These are phyloP conservation scores for Bombyx huttoni DNA, from an alignment of 2,888 invertebrate species.

Conservation along the genomic window DNA sequence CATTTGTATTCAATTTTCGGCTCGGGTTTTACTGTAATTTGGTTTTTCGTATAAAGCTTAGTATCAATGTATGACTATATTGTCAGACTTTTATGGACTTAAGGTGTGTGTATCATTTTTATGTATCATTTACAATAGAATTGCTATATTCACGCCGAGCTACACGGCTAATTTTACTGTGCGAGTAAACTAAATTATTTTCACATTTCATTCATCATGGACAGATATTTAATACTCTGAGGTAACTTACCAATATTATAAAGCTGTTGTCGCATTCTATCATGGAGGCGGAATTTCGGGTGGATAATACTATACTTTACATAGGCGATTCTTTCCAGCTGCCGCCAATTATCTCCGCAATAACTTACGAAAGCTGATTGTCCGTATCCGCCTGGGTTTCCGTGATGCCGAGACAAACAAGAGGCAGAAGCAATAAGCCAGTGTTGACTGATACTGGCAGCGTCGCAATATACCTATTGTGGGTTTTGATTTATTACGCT, in stretches of 20 bases:
- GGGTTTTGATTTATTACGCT: not conserved
- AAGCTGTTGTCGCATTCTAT: constrained; percentile 26
- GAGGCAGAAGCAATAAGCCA: constrained; percentile 50
- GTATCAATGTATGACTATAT: too few relatives aligned
- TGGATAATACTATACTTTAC: constrained; percentile 47
- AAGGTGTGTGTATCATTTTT: too few relatives aligned
- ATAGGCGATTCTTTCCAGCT: constrained; percentile 39
- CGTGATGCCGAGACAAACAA: constrained; percentile 41
- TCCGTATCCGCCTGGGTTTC: constrained; percentile 20
- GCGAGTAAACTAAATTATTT: too few relatives aligned
- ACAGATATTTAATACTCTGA: not conserved
- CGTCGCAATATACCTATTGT: constrained; percentile 46
- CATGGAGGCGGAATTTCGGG: constrained; percentile 32
- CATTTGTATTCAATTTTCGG: not conserved
- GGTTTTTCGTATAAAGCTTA: not conserved
- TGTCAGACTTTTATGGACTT: too few relatives aligned
- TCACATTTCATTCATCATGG: too few relatives aligned
- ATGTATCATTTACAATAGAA: too few relatives aligned
- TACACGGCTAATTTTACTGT: too few relatives aligned
- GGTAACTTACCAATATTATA: constrained; percentile 42
- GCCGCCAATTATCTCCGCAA: constrained; percentile 44
- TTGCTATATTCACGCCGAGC: too few relatives aligned
- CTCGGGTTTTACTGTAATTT: not conserved
- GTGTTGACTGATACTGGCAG: constrained; percentile 46
- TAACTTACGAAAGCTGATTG: constrained; percentile 48